Evolutionary conservation across 2,888 invertebrate species (phyloP).

Genomic region (Nymphalis polychloros): DNA sequence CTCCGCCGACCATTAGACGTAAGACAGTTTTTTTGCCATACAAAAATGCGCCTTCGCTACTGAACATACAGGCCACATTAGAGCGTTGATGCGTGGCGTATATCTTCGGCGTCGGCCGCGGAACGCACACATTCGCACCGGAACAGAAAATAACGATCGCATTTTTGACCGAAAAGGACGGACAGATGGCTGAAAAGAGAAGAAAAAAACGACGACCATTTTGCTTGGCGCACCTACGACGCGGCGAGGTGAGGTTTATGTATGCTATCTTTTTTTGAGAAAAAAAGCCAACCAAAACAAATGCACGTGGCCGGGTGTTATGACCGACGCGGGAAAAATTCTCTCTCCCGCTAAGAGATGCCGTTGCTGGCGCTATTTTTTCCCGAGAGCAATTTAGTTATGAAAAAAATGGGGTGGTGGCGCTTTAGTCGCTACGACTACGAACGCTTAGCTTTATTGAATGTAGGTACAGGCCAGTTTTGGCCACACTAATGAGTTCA

Average conservation of each 20-base stretch:
- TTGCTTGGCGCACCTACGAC: conserved; percentile 78
- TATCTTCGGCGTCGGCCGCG: conserved; percentile 59
- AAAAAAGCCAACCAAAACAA: conserved; percentile 81
- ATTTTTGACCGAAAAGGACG: conserved; percentile 82
- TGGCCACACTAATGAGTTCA: conserved; percentile 35
- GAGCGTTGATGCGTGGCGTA: conserved; percentile 49
- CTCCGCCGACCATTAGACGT: conserved; percentile 74
- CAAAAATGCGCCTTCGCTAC: conserved; percentile 45
- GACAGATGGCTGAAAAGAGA: conserved; percentile 82
- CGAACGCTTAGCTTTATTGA: conserved; percentile 22
- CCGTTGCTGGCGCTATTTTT: conserved; percentile 73
- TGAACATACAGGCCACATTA: conserved; percentile 40
- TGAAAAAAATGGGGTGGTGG: conserved; percentile 69
- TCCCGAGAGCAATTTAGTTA: conserved; percentile 65
- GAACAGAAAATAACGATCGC: conserved; percentile 83
- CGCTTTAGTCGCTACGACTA: conserved; percentile 55
- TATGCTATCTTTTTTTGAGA: conserved; percentile 77
- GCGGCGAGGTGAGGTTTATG: conserved; percentile 74
- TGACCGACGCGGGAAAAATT: conserved; percentile 77
- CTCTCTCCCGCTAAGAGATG: conserved; percentile 74
- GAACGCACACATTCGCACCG: conserved; percentile 78
- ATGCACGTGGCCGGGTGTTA: conserved; percentile 81
- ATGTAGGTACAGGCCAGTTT: conserved; percentile 6
- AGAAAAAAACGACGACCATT: conserved; percentile 82
- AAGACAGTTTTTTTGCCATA: conserved; percentile 57